Conservation (phyloP, 2,113 vertebrate genomes). For the Pyxicephalus adspersus region DNA sequence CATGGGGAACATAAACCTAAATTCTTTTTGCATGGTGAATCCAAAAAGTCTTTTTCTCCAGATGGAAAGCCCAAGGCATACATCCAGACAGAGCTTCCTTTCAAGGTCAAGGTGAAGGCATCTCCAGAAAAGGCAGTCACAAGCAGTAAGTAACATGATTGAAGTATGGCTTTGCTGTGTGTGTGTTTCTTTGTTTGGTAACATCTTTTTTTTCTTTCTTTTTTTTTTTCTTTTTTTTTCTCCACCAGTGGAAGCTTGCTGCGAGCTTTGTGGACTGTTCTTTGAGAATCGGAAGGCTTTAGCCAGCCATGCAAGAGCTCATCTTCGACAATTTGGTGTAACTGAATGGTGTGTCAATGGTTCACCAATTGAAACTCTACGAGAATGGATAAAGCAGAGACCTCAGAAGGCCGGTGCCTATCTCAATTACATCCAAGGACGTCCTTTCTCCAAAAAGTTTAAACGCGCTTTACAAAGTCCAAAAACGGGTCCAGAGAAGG, state of each 20-base stretch:
- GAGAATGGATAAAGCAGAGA: slow-evolving; percentile 94
- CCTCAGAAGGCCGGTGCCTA: slow-evolving; percentile 92
- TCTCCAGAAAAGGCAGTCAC: slow-evolving; percentile 79
- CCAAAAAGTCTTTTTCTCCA: slow-evolving; percentile 27
- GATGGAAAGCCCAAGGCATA: slow-evolving; percentile 71
- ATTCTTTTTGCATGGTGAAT: slow-evolving; percentile 17
- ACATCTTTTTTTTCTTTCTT: neutral
- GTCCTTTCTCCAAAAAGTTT: slow-evolving; percentile 87
- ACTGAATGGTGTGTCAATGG: slow-evolving; percentile 97
- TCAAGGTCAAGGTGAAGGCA: slow-evolving; percentile 84
- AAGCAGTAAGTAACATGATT: slow-evolving; percentile 74
- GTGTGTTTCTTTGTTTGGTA: neutral
- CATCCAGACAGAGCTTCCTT: slow-evolving; percentile 82
- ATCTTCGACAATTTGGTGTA: slow-evolving; percentile 94
- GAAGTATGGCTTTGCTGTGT: neutral
- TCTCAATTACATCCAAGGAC: slow-evolving; percentile 88
- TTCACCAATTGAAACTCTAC: slow-evolving; percentile 94
- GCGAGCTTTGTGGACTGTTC: slow-evolving; percentile 93
- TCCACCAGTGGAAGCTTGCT: slow-evolving; percentile 83
- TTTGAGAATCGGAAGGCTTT: slow-evolving; percentile 95
- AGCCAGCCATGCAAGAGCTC: slow-evolving; percentile 91
- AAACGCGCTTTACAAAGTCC: slow-evolving; percentile 65
- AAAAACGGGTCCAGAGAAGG: slow-evolving; percentile 43
- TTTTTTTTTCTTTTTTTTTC: neutral
- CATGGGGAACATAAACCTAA: slow-evolving; percentile 22